Percentiles rank a stretch among this genome's conserved stretches.
Evolutionary conservation across 1,140 invertebrate genomes (phyloP).

Genomic region (Zaprionus capensis): DNA sequence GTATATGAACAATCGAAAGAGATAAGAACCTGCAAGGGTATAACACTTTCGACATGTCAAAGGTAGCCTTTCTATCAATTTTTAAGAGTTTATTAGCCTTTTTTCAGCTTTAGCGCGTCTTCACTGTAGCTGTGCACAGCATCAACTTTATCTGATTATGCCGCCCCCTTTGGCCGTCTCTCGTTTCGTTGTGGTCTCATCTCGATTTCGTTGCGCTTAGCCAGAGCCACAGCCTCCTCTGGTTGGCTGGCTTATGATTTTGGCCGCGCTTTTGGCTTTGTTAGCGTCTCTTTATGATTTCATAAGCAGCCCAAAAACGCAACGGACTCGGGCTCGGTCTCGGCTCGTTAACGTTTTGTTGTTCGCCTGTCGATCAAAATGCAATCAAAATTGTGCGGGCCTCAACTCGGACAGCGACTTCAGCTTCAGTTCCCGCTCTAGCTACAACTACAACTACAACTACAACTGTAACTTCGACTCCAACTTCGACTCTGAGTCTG

Average conservation of each 20-base stretch:
- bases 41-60: too few species aligned
- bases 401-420: slow-evolving; percentile 17
- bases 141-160: slow-evolving; percentile 49
- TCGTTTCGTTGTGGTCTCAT: slow-evolving; percentile 44
- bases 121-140: slow-evolving; percentile 27
- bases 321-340: background rate
- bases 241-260: slow-evolving; percentile 60
- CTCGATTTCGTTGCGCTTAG: slow-evolving; percentile 41
- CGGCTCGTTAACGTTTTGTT: slow-evolving; percentile 65
- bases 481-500: background rate
- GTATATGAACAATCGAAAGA: too few species aligned
- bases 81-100: too few species aligned
- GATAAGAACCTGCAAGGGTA: too few species aligned
- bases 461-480: slow-evolving; percentile 2
- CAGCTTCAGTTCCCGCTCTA: background rate
- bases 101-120: slow-evolving; percentile 2
- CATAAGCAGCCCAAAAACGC: slow-evolving; percentile 62
- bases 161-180: slow-evolving; percentile 34
- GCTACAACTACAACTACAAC: too few species aligned
- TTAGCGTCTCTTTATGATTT: slow-evolving; percentile 65
- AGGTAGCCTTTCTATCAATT: too few species aligned
- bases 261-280: slow-evolving; percentile 66
- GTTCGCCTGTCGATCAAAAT: slow-evolving; percentile 74
- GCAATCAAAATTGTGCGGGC: slow-evolving; percentile 78
- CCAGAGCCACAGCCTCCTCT: slow-evolving; percentile 13